These are phyloP conservation scores for Parazoanthus atlanticus DNA, from an alignment of 92 coral and sea anemone species.

Conservation along the genomic window DNA sequence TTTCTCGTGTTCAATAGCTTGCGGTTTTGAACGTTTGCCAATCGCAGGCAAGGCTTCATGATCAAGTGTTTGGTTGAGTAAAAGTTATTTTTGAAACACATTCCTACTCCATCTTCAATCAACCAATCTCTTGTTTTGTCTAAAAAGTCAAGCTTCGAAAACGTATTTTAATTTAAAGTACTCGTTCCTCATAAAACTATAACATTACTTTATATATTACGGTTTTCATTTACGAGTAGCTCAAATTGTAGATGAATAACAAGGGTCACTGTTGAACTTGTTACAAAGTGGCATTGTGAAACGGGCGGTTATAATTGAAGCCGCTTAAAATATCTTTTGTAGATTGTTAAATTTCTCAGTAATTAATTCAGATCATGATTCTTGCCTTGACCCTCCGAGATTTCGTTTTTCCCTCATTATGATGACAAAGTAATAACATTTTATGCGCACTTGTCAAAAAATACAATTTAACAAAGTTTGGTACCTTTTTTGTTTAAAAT, in stretches of 20 bases:
- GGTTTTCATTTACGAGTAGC: not conserved
- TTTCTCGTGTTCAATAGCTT: not conserved
- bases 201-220: not conserved
- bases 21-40: too few relatives aligned
- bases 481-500: not conserved
- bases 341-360: not conserved
- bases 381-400: not conserved
- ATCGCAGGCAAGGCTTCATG: too few relatives aligned
- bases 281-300: constrained; percentile 16
- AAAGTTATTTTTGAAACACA: not conserved
- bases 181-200: not conserved
- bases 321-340: not conserved
- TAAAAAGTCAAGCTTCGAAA: constrained; percentile 5
- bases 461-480: not conserved
- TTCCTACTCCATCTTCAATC: not conserved
- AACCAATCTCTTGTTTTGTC: not conserved
- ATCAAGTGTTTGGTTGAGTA: too few relatives aligned
- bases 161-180: not conserved
- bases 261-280: not conserved
- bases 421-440: not conserved
- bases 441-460: not conserved
- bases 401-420: constrained; percentile 5
- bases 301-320: constrained; percentile 1
- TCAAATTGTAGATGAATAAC: not conserved
- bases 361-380: constrained; percentile 9